Percentiles rank a stretch among this genome's conserved stretches.
Evolutionary conservation across 1,140 invertebrate genomes (phyloP).

Genomic region (Dendrolimus punctatus): DNA sequence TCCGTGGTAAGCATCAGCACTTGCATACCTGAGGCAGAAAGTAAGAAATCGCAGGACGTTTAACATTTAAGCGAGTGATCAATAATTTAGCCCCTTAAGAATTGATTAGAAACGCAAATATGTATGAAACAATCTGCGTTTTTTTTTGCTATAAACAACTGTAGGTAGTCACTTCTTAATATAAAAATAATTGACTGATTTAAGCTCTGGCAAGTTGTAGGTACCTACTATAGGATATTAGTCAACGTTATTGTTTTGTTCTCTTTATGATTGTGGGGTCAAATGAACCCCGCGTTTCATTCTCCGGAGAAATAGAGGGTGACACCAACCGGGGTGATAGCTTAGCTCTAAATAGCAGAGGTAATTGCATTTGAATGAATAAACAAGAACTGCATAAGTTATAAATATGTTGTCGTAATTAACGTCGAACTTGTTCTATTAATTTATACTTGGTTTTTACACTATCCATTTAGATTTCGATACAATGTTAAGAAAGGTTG

Average conservation of each 20-base stretch:
- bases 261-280: constrained; percentile 40
- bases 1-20: no score
- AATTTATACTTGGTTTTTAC: background rate
- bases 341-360: constrained; percentile 37
- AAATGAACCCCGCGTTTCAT: constrained; percentile 27
- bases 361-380: constrained; percentile 62
- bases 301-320: constrained; percentile 20
- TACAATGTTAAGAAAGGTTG: no score
- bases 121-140: no score
- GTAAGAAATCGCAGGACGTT: no score
- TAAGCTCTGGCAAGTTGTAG: constrained; percentile 1
- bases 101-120: no score
- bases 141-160: no score
- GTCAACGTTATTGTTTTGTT: constrained; percentile 27
- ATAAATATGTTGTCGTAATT: constrained; percentile 27
- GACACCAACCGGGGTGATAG: constrained; percentile 28
- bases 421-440: constrained; percentile 10
- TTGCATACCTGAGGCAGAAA: no score
- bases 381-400: constrained; percentile 24
- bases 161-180: background rate
- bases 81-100: no score
- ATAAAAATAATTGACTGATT: constrained; percentile 4
- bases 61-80: no score
- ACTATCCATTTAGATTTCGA: no score
- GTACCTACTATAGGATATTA: constrained; percentile 25